Conservation (phyloP, 2,113 vertebrate species). For the Alaudala cheleensis region DNA sequence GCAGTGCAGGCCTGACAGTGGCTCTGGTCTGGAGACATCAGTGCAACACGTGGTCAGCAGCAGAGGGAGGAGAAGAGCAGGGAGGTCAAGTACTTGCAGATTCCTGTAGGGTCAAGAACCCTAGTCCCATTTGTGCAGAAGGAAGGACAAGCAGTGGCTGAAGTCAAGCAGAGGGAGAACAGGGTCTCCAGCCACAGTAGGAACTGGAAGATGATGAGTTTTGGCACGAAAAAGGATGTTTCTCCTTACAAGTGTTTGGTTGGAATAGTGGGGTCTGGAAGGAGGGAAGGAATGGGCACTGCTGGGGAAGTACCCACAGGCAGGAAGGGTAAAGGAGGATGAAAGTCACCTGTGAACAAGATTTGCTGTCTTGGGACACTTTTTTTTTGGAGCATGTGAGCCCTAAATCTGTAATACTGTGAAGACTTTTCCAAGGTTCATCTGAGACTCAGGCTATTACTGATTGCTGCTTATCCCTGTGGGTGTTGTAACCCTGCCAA, state of each 20-base stretch:
- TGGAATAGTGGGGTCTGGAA: not conserved
- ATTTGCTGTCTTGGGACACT: not conserved
- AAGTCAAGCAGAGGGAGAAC: not conserved
- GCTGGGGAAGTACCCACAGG: not conserved
- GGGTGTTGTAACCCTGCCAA: not conserved
- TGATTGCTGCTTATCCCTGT: not conserved
- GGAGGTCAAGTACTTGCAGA: not conserved
- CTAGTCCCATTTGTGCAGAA: not conserved
- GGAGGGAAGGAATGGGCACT: not conserved
- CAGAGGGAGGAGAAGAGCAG: not conserved
- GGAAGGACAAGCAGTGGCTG: not conserved
- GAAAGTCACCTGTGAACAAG: not conserved
- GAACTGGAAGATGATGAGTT: not conserved
- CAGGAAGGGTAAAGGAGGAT: not conserved
- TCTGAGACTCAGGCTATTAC: not conserved
- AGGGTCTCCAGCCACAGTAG: not conserved
- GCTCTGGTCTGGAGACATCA: not conserved
- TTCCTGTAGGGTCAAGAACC: not conserved
- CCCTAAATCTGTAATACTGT: not conserved
- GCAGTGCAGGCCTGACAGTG: rapidly evolving
- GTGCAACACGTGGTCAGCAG: not conserved
- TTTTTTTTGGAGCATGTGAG: not conserved
- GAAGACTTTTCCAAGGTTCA: not conserved
- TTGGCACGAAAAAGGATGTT: not conserved
- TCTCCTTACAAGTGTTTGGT: not conserved